Evolutionary conservation across 2,113 vertebrate genomes (phyloP).

Genomic region (Papio anubis): DNA sequence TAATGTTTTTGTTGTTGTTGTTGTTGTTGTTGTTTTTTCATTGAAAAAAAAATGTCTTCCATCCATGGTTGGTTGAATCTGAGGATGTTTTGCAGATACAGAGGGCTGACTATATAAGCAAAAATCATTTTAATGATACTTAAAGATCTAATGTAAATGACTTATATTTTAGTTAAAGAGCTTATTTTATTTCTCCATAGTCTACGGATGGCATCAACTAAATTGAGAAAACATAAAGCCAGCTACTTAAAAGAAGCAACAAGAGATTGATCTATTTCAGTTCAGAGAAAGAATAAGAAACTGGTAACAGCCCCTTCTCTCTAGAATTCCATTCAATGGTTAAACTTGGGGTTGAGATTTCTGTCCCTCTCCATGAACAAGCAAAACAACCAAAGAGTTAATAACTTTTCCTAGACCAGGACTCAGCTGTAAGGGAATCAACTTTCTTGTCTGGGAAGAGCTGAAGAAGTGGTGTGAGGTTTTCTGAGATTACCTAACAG

Average conservation of each 20-base stretch:
- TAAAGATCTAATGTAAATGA: neutral
- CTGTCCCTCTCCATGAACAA: neutral
- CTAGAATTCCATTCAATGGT: neutral
- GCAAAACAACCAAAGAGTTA: neutral
- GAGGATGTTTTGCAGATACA: too few species aligned
- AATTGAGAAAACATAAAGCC: neutral
- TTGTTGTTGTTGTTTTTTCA: too few species aligned
- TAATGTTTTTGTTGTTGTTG: too few species aligned
- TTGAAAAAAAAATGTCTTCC: too few species aligned
- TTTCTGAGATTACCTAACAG: neutral
- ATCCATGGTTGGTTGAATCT: too few species aligned
- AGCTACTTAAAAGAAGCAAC: neutral
- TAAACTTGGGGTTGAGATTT: neutral
- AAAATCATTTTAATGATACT: neutral
- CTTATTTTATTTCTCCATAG: neutral
- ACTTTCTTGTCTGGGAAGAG: neutral
- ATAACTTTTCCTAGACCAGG: too few species aligned
- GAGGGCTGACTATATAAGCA: neutral
- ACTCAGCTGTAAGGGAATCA: neutral
- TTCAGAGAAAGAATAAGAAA: neutral
- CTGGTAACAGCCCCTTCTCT: neutral
- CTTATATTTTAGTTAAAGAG: neutral
- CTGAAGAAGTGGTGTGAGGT: neutral
- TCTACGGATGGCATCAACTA: neutral
- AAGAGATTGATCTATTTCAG: neutral